Evolutionary conservation across 1,140 invertebrate species (phyloP), one percentile per base, ranked within the genome.

Genomic region (Heliconius nattereri): DNA sequence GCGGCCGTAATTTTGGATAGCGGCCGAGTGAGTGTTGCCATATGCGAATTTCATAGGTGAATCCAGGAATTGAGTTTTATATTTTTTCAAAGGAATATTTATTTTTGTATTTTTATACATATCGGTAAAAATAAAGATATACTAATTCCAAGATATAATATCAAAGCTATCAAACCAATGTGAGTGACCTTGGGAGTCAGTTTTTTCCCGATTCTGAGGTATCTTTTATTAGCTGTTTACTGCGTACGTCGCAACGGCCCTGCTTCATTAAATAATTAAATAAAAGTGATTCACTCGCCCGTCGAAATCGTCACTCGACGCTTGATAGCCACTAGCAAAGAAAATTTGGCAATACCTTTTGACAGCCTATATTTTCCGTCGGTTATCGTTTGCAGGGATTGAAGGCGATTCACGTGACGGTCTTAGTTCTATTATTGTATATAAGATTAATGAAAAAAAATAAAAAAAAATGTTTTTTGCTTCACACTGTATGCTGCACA

Each of bases 341-440:
- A 84, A 87, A 86, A 90, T 91, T 94, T 94, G 91, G 92, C 92
- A 93, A 90, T 86, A 87, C 85, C 66, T 83, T 90, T 85, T 91
- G 92, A 94, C 91, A 94, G 90, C 85, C 89, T 87, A 93, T 91
- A 93, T 93, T 91, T 89, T 86, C 87, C 89, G 90, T 91, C 89
- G 80, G 81, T 87, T 83, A 91, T 91, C 81, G 85, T 91, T 91
- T 90, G 86, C 74, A 83, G 83, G 70, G 83, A 88, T 90, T 90
- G 90, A 90, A 91, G 89, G 89, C 89, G 85, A 87, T 84, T 84
- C 87, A 85, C 86, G 86, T 87, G 86, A 86, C 52, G 20, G 45
- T 49, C 49, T 26, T 45, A 71, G 70, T 71, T 77, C 45, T 77
- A 72, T 71, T 77, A 77, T 29, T 20, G 45, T 23, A 71, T 19